Base-by-base conservation (phyloP, 1,140 invertebrate genomes). In the Marisa cornuarietis region DNA sequence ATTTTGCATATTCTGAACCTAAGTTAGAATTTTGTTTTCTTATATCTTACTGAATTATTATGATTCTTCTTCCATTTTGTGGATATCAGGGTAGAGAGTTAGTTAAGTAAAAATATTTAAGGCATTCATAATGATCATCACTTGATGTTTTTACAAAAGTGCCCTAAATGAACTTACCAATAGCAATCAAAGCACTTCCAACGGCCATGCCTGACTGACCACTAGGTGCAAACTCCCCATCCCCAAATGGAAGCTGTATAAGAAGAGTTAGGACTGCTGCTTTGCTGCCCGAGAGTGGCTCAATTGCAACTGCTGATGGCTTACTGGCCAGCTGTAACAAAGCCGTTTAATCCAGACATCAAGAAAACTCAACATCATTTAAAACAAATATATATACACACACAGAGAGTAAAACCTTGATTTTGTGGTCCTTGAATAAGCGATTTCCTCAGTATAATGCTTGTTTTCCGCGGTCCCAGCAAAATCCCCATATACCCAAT, bases 181-280 rank as follows among this genome's bases (percentile, higher is more conserved):
- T 80, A 42, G 88, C 82, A 58, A 91, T 86, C 73, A 91, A 80
- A 73, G 90, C 83, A 82, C 90, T 90, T 68, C 83, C 91, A 65
- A 91, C 85, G 26, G 86, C 86, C 68, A 90, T 88, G 90, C 93
- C 93, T 83, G 96, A 95, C 90, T 97, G 95, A 31, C 96, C 96
- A 83, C 94, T 93, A 31, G 96, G 96, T 68, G 96, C 95, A 87
- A 94, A 96, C 31, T 93, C 92, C 84, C 94, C 94, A 65, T 94
- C 94, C 8, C 87, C 88, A 69, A 95, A 96, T 69, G 96, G 96
- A 83, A 97, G 91, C 88, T 96, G 94, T 87, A 99, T 95, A 90
- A 99, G 93, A 84, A 98, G 93, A 78, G 97, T 97, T 79, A 99
- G 92, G 86, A 99, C 96, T 71, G 97, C 97, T 62, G 97, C 97